Base-by-base conservation (phyloP, 2,797 vertebrate genomes). In the Ibycter americanus region DNA sequence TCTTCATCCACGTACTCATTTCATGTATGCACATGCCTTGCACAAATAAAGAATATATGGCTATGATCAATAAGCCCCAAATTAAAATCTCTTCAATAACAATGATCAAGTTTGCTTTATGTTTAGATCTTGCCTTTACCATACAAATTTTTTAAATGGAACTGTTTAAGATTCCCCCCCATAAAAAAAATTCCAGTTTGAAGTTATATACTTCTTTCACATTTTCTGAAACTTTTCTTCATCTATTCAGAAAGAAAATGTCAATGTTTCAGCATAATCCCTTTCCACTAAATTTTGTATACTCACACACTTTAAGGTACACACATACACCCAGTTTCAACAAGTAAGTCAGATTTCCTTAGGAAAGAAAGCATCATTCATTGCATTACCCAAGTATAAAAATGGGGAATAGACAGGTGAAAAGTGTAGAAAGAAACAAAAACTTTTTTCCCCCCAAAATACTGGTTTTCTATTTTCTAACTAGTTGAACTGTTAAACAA, bases 171-270 rank as follows among this genome's bases (percentile, higher is more conserved):
- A 49, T 8, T 44, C 5, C 2, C 3, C 5, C 3, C 9, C 4
- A 1, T 16, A 5, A 0, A 0, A 46, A 47, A 52, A 54, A 15
- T 5, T 29, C 4, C 32, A 36, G 5, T 79, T 54, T 58, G 54
- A 74, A 74, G 17, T 11, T 46, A 56, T 23, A 12, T 11, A 47
- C 8, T 12, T 19, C 12, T 49, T 46, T 6, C 20, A 76, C 10
- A 10, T 61, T 90, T 74, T 49, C 23, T 29, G 21, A 88, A 84
- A 74, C 12, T 61, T 72, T 65, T 38, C 18, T 56, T 86, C 23
- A 55, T 34, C 20, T 31, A 2, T 55, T 70, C 38, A 86, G 42
- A 54, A 55, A 49, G 19, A 40, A 72, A 72, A 26, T 4, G 5
- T 25, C 18, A 32, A 17, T 11, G 2, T 54, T 85, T 87, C 19